A percentile compares a stretch with the other conserved stretches of the same genome.
phyloP scores from a whole-genome alignment of 2,113 vertebrate genomes.

The Tyto alba region DNA sequence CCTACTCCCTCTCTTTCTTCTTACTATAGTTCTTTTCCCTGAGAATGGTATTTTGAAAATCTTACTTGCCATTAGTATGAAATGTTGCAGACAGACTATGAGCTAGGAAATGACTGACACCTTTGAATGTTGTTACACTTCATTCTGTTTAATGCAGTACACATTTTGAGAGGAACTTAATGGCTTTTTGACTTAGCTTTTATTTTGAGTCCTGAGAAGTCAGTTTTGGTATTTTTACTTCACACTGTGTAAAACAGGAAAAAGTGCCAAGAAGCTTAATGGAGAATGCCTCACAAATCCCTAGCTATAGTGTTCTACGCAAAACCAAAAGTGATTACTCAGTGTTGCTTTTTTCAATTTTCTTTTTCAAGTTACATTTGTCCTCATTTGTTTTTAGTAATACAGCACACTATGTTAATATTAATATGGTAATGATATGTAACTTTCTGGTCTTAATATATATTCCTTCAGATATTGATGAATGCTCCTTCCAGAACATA shows the following conservation, averaged over 20 bases:
- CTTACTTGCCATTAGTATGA: background rate
- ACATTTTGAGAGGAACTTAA: background rate
- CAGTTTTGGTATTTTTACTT: background rate
- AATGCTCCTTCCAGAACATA: conserved; percentile 82
- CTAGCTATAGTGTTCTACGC: background rate
- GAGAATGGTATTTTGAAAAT: background rate
- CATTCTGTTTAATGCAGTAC: background rate
- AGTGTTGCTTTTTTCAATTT: background rate
- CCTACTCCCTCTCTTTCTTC: background rate
- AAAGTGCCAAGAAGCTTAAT: background rate
- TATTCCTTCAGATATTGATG: conserved; percentile 77
- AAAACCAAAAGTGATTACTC: background rate
- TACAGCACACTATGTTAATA: background rate
- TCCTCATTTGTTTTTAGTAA: background rate
- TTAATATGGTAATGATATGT: background rate
- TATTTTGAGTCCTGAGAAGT: background rate
- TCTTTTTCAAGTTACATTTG: background rate
- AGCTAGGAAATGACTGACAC: background rate
- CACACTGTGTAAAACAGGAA: background rate
- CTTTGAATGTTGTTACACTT: background rate
- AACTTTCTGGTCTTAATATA: background rate
- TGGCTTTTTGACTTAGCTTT: background rate
- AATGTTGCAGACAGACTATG: background rate
- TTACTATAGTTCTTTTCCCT: background rate
- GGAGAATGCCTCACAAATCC: background rate